Evolutionary conservation across 2,888 invertebrate species (phyloP).

Genomic region (Megaustenia siamemsis): DNA sequence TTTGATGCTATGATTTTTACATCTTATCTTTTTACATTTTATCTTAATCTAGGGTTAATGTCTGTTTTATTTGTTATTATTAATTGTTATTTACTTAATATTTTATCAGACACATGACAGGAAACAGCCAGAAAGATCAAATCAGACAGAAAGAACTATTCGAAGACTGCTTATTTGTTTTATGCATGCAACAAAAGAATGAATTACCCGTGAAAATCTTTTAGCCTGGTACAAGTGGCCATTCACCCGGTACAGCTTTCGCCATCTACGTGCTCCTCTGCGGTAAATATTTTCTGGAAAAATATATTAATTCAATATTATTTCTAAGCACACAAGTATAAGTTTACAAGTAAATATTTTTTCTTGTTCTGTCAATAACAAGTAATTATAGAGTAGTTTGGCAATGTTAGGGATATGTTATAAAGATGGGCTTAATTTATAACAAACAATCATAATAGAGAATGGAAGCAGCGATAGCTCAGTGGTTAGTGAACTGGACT

Average conservation of each 20-base stretch:
- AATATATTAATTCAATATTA: neutral
- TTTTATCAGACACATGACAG: too few species aligned
- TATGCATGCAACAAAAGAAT: neutral
- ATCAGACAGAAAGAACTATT: too few species aligned
- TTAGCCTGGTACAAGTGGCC: constrained; percentile 99
- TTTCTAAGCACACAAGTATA: neutral
- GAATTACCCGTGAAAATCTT: constrained; percentile 93
- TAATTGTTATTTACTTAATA: too few species aligned
- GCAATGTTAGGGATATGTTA: neutral
- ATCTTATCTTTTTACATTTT: too few species aligned
- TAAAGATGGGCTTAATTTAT: neutral
- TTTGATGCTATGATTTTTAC: too few species aligned
- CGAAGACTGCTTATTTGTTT: too few species aligned
- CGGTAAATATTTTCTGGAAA: constrained; percentile 97
- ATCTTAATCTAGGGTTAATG: too few species aligned
- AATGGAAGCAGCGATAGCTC: too few species aligned
- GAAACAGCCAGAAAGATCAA: too few species aligned
- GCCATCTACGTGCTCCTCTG: constrained; percentile 97
- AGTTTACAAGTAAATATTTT: neutral
- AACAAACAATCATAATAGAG: too few species aligned
- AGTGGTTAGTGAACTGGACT: too few species aligned
- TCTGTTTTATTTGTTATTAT: too few species aligned
- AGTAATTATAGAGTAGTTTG: neutral
- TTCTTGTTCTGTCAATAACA: neutral
- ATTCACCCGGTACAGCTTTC: constrained; percentile 98